Base-by-base conservation (phyloP, 2,113 vertebrate genomes). In the Neolamprologus caudopunctatus region DNA sequence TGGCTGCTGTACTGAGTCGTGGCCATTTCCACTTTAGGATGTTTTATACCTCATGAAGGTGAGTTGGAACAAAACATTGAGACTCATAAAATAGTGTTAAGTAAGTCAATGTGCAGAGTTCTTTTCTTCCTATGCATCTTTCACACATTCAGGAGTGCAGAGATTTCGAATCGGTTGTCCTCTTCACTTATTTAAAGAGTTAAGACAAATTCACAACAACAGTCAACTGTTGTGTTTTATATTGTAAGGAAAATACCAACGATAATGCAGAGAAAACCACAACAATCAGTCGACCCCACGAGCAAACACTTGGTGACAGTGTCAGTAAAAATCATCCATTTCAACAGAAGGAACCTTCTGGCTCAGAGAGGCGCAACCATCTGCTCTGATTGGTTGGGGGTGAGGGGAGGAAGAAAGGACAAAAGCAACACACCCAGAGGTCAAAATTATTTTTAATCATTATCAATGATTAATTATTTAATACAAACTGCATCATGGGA, bases 1-100 rank as follows among this genome's bases (percentile, higher is more conserved):
- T 16, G 55, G 55, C 55, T 57, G 24, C 13, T 57, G 7, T 16
- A 28, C 55, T 28, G 55, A 28, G 54, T 57, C 3, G 0, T 0
- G 2, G 12, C 24, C 7, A 28, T 57, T 58, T 58, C 55, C 8
- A 3, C 8, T 12, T 63, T 11, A 2, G 55, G 55, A 58, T 58
- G 55, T 58, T 58, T 31, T 58, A 16, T 58, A 2, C 55, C 26
- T 9, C 13, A 58, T 17, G 26, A 17, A 58, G 55, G 55, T 58
- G 14, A 58, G 26, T 58, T 58, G 55, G 55, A 58, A 3, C 5
- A 31, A 58, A 58, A 58, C 14, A 17, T 1, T 4, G 13, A 31
- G 26, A 31, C 13, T 58, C 26, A 58, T 17, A 1, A 31, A 58
- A 58, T 31, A 55, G 55, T 6, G 14, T 1, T 24, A 24, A 54